Evolutionary conservation across 2,113 vertebrate species (phyloP).

Genomic region (Corydoras maculifer): DNA sequence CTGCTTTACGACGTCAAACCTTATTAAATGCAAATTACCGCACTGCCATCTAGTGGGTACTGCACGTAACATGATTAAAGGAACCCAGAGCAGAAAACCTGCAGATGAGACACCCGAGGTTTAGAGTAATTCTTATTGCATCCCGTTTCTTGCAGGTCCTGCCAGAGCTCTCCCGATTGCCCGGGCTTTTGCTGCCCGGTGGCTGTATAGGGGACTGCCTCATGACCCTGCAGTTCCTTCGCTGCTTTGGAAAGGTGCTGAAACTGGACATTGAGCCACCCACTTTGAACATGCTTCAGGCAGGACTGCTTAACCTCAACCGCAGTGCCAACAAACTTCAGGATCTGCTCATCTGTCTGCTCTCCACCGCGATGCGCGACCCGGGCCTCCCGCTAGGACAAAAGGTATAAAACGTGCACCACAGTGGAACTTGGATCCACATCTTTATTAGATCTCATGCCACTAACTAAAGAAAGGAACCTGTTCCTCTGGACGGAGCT

Average conservation of each 20-base stretch:
- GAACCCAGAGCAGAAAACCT: too few species aligned
- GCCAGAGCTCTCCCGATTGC: slow-evolving; percentile 79
- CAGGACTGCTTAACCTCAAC: slow-evolving; percentile 82
- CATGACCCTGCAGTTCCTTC: slow-evolving; percentile 89
- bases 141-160: slow-evolving; percentile 65
- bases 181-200: slow-evolving; percentile 81
- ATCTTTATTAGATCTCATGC: background rate
- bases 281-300: slow-evolving; percentile 76
- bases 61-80: background rate
- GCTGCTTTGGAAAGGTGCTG: slow-evolving; percentile 88
- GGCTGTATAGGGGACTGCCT: slow-evolving; percentile 84
- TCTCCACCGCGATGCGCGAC: slow-evolving; percentile 84
- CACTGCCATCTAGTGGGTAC: slow-evolving; percentile 59
- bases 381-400: slow-evolving; percentile 83
- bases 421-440: background rate
- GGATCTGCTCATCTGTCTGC: slow-evolving; percentile 84
- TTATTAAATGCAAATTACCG: slow-evolving; percentile 24
- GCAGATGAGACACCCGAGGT: too few species aligned
- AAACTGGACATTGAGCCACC: slow-evolving; percentile 78
- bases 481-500: too few species aligned
- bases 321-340: slow-evolving; percentile 78
- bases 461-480: background rate
- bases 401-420: slow-evolving; percentile 64
- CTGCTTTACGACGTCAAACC: background rate
- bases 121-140: background rate